Evolutionary conservation across 2,888 invertebrate species (phyloP).

Genomic region (Drosophila glabriapex): DNA sequence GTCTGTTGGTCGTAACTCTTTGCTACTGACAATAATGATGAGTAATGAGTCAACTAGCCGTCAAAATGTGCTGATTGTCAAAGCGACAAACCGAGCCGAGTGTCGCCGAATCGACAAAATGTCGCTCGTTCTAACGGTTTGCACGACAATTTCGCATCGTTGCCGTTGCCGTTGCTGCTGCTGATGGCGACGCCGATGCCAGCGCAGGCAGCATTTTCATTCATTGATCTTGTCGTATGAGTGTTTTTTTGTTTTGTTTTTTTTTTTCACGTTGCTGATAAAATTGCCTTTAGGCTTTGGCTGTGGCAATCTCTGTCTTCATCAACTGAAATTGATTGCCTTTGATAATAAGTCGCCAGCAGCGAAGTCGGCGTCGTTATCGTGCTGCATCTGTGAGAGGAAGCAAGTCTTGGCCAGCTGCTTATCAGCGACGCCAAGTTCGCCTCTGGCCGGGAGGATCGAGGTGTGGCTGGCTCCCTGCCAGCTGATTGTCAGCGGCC

Average conservation of each 20-base stretch:
- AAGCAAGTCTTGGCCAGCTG: slow-evolving; percentile 14
- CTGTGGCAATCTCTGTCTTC: slow-evolving; percentile 13
- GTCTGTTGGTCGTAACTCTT: slow-evolving; percentile 18
- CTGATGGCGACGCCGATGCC: neutral
- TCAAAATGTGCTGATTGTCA: slow-evolving; percentile 47
- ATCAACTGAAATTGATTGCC: slow-evolving; percentile 47
- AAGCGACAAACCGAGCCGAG: slow-evolving; percentile 28
- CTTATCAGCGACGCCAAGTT: slow-evolving; percentile 45
- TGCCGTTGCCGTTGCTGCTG: slow-evolving; percentile 11
- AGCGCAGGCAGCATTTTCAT: slow-evolving; percentile 48
- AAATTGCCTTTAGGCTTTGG: slow-evolving; percentile 8
- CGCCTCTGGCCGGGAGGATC: slow-evolving; percentile 25
- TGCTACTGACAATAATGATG: slow-evolving; percentile 38
- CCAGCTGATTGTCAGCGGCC: slow-evolving; percentile 1
- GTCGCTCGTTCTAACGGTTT: slow-evolving; percentile 56
- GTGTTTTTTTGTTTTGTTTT: slow-evolving; percentile 1
- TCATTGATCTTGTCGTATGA: slow-evolving; percentile 47
- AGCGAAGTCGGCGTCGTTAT: slow-evolving; percentile 12
- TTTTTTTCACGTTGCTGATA: neutral
- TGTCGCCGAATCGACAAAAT: slow-evolving; percentile 8
- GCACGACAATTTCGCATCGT: slow-evolving; percentile 30
- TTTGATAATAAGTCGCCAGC: slow-evolving; percentile 40
- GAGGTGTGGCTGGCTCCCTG: slow-evolving; percentile 30
- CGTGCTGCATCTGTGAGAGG: slow-evolving; percentile 1
- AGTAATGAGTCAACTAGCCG: slow-evolving; percentile 59